Conservation (phyloP, 1,140 invertebrate species). For the Penaeus vannamei region DNA sequence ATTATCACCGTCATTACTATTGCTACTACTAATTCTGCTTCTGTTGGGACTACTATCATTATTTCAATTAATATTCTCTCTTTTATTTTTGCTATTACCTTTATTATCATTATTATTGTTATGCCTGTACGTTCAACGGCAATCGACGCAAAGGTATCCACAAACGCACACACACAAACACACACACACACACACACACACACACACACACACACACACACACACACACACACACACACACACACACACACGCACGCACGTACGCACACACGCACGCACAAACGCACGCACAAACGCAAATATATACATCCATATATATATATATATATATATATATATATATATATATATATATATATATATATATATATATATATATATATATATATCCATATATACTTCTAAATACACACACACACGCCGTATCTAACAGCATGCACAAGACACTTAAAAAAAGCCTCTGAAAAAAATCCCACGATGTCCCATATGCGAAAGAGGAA, state of each 20-base stretch:
- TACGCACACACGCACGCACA: constrained; percentile 24
- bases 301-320: constrained; percentile 32
- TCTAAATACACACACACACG: constrained; percentile 31
- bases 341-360: constrained; percentile 37
- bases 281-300: not conserved
- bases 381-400: constrained; percentile 44
- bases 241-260: not conserved
- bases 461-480: too few species aligned
- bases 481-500: too few species aligned
- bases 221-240: not conserved
- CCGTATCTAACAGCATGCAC: not conserved
- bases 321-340: constrained; percentile 28
- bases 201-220: constrained; percentile 4
- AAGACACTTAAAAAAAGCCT: not conserved
- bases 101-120: not conserved
- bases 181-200: not conserved
- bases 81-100: not conserved
- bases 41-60: not conserved
- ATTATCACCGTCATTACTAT: too few species aligned
- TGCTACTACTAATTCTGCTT: too few species aligned
- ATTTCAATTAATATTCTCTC: not conserved
- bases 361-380: constrained; percentile 44
- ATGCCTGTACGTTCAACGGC: not conserved
- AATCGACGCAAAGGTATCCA: not conserved
- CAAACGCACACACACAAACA: constrained; percentile 2